Percentiles rank a stretch among this genome's conserved stretches.
Evolutionary conservation across 1,140 invertebrate genomes (phyloP).

Genomic region (Tetragnatha versicolor): DNA sequence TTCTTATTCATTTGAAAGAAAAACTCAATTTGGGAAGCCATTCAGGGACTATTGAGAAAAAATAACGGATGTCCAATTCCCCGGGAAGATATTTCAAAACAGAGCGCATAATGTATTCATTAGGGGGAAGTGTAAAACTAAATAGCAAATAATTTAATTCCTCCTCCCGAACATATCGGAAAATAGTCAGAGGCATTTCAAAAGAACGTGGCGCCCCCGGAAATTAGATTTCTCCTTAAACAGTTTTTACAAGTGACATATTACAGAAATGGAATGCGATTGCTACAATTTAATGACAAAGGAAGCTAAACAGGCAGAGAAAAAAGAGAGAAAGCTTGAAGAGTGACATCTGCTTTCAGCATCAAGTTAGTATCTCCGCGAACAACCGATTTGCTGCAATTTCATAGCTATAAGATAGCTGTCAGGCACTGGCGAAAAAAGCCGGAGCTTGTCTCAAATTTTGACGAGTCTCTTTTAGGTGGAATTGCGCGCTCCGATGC

Average conservation of each 20-base stretch:
- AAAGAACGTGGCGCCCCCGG: too few relatives aligned
- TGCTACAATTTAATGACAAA: constrained; percentile 24
- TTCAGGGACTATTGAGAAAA: too few relatives aligned
- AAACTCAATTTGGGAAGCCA: too few relatives aligned
- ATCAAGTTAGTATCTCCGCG: constrained; percentile 38
- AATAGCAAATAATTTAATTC: too few relatives aligned
- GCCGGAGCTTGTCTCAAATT: constrained; percentile 36
- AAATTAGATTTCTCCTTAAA: constrained; percentile 24
- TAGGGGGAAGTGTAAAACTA: too few relatives aligned
- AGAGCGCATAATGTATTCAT: too few relatives aligned
- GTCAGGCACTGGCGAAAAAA: constrained; percentile 17
- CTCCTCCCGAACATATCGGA: too few relatives aligned
- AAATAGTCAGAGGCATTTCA: too few relatives aligned
- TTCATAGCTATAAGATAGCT: constrained; percentile 43
- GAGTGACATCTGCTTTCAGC: constrained; percentile 47
- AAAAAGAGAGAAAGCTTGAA: background rate
- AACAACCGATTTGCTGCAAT: constrained; percentile 51
- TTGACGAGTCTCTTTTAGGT: constrained; percentile 27
- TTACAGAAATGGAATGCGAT: background rate
- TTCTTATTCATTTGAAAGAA: too few relatives aligned
- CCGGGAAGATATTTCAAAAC: too few relatives aligned
- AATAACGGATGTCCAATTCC: too few relatives aligned
- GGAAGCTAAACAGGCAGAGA: background rate
- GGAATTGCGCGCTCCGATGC: constrained; percentile 34
- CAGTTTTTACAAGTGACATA: constrained; percentile 11